Evolutionary conservation across 2,888 invertebrate genomes (phyloP).

Genomic region (Agrochola circellaris): DNA sequence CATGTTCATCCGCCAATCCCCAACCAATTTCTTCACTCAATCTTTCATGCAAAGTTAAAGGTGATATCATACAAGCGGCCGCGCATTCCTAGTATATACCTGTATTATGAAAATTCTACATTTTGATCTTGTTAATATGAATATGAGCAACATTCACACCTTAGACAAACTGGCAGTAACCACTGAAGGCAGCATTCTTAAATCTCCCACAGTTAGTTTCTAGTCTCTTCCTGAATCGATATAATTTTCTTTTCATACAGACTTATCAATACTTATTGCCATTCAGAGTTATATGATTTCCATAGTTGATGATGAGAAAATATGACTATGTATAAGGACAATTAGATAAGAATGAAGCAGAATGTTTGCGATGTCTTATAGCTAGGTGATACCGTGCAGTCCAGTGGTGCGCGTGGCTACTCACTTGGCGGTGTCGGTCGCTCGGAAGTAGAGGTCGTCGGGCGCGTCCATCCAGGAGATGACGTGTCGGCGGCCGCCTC

Average conservation of each 20-base stretch:
- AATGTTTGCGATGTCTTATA: neutral
- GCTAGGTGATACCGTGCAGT: slow-evolving; percentile 34
- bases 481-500: slow-evolving; percentile 96
- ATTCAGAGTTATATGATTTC: neutral
- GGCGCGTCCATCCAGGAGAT: slow-evolving; percentile 99
- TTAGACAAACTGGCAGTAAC: neutral
- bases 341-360: neutral
- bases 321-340: neutral
- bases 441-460: slow-evolving; percentile 98
- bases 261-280: neutral
- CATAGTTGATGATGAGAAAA: neutral
- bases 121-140: neutral
- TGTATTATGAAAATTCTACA: neutral
- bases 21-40: neutral
- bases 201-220: neutral
- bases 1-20: neutral
- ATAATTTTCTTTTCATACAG: neutral
- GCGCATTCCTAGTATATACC: neutral
- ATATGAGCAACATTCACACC: neutral
- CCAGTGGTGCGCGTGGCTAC: slow-evolving; percentile 73
- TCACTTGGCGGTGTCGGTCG: slow-evolving; percentile 97
- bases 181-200: neutral
- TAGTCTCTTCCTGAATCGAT: neutral
- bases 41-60: neutral
- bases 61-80: neutral